Evolutionary conservation across 2,113 vertebrate genomes (phyloP).

Genomic region (Trochalopteron elliotii): DNA sequence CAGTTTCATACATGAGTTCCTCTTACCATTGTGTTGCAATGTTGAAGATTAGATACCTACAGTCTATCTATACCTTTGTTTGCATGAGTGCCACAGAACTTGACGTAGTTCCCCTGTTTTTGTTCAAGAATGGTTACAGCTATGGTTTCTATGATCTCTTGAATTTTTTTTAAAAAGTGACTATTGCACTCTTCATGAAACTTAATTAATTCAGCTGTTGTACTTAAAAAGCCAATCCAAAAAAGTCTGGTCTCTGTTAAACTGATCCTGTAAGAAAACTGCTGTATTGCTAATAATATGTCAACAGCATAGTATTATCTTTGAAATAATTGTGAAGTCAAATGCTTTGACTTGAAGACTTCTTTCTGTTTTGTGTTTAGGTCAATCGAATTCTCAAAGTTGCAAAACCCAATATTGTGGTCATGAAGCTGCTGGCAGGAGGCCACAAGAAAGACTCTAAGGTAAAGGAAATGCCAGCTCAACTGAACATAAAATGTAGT

Average conservation of each 20-base stretch:
- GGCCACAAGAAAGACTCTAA: conserved; percentile 98
- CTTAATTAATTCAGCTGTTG: background rate
- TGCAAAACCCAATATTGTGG: conserved; percentile 97
- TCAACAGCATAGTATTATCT: background rate
- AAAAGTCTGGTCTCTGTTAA: background rate
- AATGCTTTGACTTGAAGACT: background rate
- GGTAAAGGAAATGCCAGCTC: conserved; percentile 73
- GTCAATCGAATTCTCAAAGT: conserved; percentile 94
- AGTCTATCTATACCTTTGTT: background rate
- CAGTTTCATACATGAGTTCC: background rate
- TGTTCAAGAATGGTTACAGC: background rate
- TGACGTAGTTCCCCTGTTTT: background rate
- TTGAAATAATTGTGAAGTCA: background rate
- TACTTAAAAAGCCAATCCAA: background rate
- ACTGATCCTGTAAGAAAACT: background rate
- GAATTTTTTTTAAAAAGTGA: background rate
- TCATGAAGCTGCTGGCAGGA: conserved; percentile 96
- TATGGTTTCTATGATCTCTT: background rate
- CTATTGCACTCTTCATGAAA: background rate
- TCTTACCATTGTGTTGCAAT: accelerated
- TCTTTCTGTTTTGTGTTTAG: conserved; percentile 70
- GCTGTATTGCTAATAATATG: background rate
- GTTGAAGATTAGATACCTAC: background rate
- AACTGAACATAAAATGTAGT: background rate
- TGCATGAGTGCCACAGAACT: background rate